Evolutionary conservation across 1,140 invertebrate species (phyloP).

Genomic region (Pachyrhynchus sulphureomaculatus): DNA sequence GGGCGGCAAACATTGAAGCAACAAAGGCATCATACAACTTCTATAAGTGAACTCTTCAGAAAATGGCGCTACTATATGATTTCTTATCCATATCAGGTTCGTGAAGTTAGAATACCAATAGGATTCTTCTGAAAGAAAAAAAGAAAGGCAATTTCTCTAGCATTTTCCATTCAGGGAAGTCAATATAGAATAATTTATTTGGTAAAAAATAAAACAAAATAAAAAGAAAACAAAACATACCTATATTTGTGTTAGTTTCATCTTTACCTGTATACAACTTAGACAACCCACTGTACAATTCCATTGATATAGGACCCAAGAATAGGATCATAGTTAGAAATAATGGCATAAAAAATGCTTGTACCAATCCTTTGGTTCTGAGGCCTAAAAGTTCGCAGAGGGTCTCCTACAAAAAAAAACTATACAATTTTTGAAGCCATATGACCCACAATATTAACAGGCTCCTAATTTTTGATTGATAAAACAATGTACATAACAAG

Average conservation of each 20-base stretch:
- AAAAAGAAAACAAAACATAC: no score
- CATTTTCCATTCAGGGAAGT: no score
- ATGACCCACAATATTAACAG: background rate
- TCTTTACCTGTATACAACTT: slow-evolving; percentile 67
- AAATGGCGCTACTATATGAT: slow-evolving; percentile 87
- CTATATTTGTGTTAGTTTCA: no score
- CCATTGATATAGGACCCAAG: slow-evolving; percentile 77
- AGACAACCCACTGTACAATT: slow-evolving; percentile 68
- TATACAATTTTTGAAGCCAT: background rate
- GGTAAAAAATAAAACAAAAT: no score
- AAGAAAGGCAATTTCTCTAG: no score
- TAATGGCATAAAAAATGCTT: slow-evolving; percentile 74
- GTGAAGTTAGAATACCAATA: slow-evolving; percentile 43
- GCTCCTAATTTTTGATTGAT: no score
- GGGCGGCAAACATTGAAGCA: slow-evolving; percentile 80
- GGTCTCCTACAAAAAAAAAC: slow-evolving; percentile 59
- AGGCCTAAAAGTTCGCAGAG: slow-evolving; percentile 77
- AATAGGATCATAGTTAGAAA: slow-evolving; percentile 82
- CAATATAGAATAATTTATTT: no score
- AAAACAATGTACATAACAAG: no score
- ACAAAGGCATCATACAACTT: slow-evolving; percentile 89
- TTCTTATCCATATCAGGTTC: slow-evolving; percentile 84
- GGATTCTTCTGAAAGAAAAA: slow-evolving; percentile 17
- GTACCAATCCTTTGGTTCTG: slow-evolving; percentile 68
- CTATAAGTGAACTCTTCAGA: slow-evolving; percentile 90